A percentile compares a stretch with the other conserved stretches of the same genome.
Conservation (phyloP, 2,113 vertebrate species). For the Leucopsar rothschildi region DNA sequence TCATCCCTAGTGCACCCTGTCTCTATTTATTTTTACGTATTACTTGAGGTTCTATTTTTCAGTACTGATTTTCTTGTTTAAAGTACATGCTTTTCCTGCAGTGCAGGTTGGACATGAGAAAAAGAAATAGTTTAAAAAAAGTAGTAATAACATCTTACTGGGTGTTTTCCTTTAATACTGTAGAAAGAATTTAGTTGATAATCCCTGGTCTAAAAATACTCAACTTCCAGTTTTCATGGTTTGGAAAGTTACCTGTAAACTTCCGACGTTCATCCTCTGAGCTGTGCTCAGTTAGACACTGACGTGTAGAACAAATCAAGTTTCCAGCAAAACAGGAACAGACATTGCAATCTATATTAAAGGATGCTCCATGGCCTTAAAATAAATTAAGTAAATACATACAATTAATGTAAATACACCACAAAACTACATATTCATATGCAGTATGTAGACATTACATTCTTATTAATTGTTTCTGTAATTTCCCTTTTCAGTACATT, state of each 20-base stretch:
- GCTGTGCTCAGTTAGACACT: slow-evolving; percentile 80
- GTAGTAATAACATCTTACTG: not conserved
- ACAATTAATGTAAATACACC: not conserved
- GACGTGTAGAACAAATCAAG: slow-evolving; percentile 84
- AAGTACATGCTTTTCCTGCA: not conserved
- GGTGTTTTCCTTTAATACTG: not conserved
- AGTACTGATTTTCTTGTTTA: not conserved
- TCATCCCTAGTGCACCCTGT: not conserved
- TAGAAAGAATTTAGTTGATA: not conserved
- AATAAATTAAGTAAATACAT: not conserved
- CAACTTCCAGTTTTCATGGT: not conserved
- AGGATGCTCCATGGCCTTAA: slow-evolving; percentile 86
- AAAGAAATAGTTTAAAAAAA: not conserved
- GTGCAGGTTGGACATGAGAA: not conserved
- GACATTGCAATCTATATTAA: slow-evolving; percentile 86
- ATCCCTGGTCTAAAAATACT: not conserved
- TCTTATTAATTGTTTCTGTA: not conserved
- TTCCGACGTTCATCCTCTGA: slow-evolving; percentile 78
- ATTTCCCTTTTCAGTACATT: not conserved
- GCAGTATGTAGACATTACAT: not conserved
- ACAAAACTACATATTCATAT: not conserved
- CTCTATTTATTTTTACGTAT: not conserved
- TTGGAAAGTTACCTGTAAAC: slow-evolving; percentile 80
- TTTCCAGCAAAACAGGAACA: slow-evolving; percentile 93
- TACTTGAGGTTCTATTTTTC: not conserved